A percentile compares a stretch with the other conserved stretches of the same genome.
Conservation (phyloP, 2,888 invertebrate genomes). For the Reticulitermes lucifugus region DNA sequence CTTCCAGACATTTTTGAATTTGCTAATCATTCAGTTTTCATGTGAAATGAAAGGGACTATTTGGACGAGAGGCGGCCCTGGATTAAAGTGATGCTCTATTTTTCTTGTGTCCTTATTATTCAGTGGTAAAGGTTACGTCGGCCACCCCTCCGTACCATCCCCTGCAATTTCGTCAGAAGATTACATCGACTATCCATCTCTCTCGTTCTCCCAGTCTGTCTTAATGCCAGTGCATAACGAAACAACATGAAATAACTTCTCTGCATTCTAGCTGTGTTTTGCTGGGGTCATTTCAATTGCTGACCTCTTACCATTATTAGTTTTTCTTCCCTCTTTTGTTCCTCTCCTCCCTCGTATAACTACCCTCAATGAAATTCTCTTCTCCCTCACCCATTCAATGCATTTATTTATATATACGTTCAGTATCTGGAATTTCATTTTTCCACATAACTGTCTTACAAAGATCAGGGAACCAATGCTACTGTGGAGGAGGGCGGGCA, state of each 20-base stretch:
- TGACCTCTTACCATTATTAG: slow-evolving; percentile 42
- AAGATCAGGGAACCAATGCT: slow-evolving; percentile 1
- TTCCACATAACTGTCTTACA: slow-evolving; percentile 28
- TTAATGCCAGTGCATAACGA: not conserved
- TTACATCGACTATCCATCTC: not conserved
- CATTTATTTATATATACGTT: slow-evolving; percentile 33
- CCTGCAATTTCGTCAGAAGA: slow-evolving; percentile 14
- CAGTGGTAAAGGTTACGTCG: slow-evolving; percentile 12
- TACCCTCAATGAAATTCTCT: slow-evolving; percentile 21
- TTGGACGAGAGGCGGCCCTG: not conserved
- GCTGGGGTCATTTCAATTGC: slow-evolving; percentile 38
- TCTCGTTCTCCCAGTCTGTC: not conserved
- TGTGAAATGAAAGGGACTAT: no score
- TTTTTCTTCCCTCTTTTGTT: slow-evolving; percentile 27
- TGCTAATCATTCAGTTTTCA: no score
- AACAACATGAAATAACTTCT: slow-evolving; percentile 14
- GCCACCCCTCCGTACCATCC: not conserved
- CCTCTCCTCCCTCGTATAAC: not conserved
- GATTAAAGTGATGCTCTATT: slow-evolving; percentile 5
- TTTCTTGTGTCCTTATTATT: slow-evolving; percentile 17
- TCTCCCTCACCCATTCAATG: slow-evolving; percentile 14
- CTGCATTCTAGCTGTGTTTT: slow-evolving; percentile 4
- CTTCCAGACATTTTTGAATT: no score
- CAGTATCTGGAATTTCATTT: slow-evolving; percentile 40
- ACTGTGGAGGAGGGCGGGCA: no score